Evolutionary conservation across 2,888 invertebrate species (phyloP).

Genomic region (Agonum fuliginosum): DNA sequence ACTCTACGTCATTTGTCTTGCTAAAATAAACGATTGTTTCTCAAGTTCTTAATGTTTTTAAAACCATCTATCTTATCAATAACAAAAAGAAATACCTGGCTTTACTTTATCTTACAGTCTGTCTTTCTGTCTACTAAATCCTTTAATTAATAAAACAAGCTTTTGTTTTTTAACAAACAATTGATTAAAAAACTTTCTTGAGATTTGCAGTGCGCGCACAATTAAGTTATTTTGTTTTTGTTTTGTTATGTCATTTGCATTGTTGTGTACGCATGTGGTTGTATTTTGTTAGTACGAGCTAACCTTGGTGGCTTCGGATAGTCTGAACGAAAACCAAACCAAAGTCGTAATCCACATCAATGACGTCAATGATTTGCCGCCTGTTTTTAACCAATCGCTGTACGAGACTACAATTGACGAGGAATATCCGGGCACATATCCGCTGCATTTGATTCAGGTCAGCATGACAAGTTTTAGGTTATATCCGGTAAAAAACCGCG

Average conservation of each 20-base stretch:
- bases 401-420: slow-evolving; percentile 85
- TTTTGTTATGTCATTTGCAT: slow-evolving; percentile 61
- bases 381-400: slow-evolving; percentile 82
- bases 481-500: slow-evolving; percentile 39
- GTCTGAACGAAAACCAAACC: slow-evolving; percentile 91
- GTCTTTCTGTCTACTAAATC: slow-evolving; percentile 20
- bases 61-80: slow-evolving; percentile 68
- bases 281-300: slow-evolving; percentile 83
- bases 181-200: slow-evolving; percentile 19
- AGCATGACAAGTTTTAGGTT: slow-evolving; percentile 64
- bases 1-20: slow-evolving; percentile 46
- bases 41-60: slow-evolving; percentile 68
- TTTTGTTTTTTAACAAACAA: slow-evolving; percentile 21
- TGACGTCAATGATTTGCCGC: slow-evolving; percentile 93
- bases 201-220: neutral
- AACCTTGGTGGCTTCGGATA: slow-evolving; percentile 92
- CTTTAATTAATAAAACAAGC: slow-evolving; percentile 30
- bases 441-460: slow-evolving; percentile 83
- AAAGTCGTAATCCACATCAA: slow-evolving; percentile 87
- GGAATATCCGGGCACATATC: slow-evolving; percentile 83
- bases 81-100: slow-evolving; percentile 11
- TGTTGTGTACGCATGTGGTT: slow-evolving; percentile 64
- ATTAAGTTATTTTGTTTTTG: slow-evolving; percentile 66
- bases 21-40: slow-evolving; percentile 66
- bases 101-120: slow-evolving; percentile 26